Conservation (phyloP, 53 echinoderm and acorn worm species). For the Hippasteria phrygiana region DNA sequence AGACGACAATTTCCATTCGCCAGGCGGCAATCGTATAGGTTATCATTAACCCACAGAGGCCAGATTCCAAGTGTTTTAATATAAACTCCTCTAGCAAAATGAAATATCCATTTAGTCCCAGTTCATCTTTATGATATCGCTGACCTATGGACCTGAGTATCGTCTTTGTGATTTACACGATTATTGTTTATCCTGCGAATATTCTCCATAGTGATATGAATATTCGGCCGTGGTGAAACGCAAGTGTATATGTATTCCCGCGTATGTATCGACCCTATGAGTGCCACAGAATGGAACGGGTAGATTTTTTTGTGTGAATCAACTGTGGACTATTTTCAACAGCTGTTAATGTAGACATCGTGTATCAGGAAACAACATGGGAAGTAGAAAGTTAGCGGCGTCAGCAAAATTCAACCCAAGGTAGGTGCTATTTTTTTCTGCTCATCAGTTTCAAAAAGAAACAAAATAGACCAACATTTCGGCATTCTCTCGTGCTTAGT, state of each 20-base stretch:
- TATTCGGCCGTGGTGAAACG: neutral
- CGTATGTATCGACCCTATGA: neutral
- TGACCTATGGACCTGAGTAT: neutral
- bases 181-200: neutral
- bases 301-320: neutral
- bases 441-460: too few relatives aligned
- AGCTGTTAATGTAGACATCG: too few relatives aligned
- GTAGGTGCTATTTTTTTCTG: neutral
- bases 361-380: neutral
- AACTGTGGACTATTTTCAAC: neutral
- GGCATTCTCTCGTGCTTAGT: too few relatives aligned
- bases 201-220: neutral
- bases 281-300: neutral
- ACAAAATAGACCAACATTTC: too few relatives aligned
- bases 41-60: constrained; percentile 6
- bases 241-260: neutral
- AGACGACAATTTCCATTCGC: too few relatives aligned
- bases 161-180: neutral
- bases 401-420: constrained; percentile 23
- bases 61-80: constrained; percentile 18
- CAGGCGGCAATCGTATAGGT: neutral
- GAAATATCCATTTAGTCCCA: constrained; percentile 43
- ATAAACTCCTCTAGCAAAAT: constrained; percentile 10
- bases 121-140: neutral
- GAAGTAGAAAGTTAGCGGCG: neutral